Base-by-base conservation (phyloP, 2,888 invertebrate genomes). In the Carabus problematicus region DNA sequence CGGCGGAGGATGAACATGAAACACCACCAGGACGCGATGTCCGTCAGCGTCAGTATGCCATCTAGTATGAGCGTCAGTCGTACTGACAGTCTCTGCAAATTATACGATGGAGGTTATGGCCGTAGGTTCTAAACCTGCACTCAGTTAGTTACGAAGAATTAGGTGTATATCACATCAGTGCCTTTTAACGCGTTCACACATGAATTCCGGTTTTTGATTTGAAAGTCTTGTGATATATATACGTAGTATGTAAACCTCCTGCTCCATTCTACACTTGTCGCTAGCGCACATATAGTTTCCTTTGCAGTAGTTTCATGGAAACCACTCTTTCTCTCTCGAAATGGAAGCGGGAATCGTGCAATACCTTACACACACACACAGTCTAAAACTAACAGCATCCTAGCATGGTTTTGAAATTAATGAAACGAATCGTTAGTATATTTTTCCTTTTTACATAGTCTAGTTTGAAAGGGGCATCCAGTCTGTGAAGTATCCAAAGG, bases 21-120 rank as follows among this genome's bases (percentile, higher is more conserved):
- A 78, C 80, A 88, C 83, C 85, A 87, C 85, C 81, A 87, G 83
- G 87, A 90, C 83, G 81, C 86, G 78, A 82, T 86, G 76, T 85
- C 85, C 52, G 85, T 86, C 60, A 86, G 84, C 75, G 84, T 86
- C 60, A 89, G 91, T 79, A 86, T 91, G 54, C 89, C 91, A 14
- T 86, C 89, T 58, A 88, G 87, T 73, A 84, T 87, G 58, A 80
- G 81, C 72, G 76, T 77, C 41, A 84, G 87, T 73, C 87, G 89
- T 79, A 86, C 88, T 70, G 91, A 90, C 80, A 91, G 90, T 78
- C 88, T 94, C 77, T 93, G 93, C 85, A 95, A 94, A 85, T 87
- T 94, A 76, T 95, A 94, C 85, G 94, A 93, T 82, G 89, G 90
- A 81, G 92, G 92, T 79, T 93, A 93, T 84, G 88, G 90, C 75